A percentile compares a stretch with the other conserved stretches of the same genome.
phyloP scores from a whole-genome alignment of 2,113 vertebrate genomes.

The Blennius ocellaris region DNA sequence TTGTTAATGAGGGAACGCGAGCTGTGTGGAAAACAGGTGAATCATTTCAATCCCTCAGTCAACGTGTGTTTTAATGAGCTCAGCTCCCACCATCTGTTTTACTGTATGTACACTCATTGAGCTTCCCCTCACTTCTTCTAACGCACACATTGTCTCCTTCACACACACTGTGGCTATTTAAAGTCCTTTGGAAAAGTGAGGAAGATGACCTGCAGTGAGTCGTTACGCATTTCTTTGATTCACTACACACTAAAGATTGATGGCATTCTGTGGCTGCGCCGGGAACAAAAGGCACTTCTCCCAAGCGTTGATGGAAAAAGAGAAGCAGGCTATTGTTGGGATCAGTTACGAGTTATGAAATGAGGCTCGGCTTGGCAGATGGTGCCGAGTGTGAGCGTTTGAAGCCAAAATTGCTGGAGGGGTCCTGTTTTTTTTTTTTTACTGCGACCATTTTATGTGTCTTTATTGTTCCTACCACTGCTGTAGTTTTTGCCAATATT shows the following conservation, averaged over 20 bases:
- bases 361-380: constrained; percentile 29
- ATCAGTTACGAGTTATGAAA: constrained; percentile 36
- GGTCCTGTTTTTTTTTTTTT: constrained; percentile 27
- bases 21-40: neutral
- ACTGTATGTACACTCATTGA: constrained; percentile 38
- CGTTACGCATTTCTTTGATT: constrained; percentile 10
- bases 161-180: neutral
- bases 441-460: neutral
- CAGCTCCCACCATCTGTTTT: constrained; percentile 45
- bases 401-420: constrained; percentile 31
- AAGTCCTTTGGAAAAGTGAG: neutral
- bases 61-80: constrained; percentile 16
- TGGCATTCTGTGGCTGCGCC: constrained; percentile 5
- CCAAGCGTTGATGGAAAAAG: neutral
- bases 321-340: constrained; percentile 19
- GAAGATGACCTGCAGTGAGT: neutral
- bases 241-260: constrained; percentile 11
- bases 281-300: constrained; percentile 17
- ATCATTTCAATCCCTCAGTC: constrained; percentile 11
- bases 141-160: neutral
- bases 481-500: constrained; percentile 1
- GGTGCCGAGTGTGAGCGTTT: constrained; percentile 3
- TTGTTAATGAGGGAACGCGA: neutral
- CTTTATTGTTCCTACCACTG: neutral
- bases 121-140: constrained; percentile 2